Percentiles rank a stretch among this genome's conserved stretches.
phyloP scores from a whole-genome alignment of 1,140 invertebrate species.

The Eueides isabella region DNA sequence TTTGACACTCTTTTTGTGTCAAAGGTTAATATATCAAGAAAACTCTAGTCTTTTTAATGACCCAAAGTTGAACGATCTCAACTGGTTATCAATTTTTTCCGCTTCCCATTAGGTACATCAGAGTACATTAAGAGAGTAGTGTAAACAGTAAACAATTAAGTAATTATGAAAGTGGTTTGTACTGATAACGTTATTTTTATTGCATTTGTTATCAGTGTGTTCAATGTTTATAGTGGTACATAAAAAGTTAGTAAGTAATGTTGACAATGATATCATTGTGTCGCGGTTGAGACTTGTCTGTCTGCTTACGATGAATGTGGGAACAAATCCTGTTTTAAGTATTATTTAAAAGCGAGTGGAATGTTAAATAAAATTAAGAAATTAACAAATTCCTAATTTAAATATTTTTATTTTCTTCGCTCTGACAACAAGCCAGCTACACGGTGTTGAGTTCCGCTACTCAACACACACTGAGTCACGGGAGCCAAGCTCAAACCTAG shows the following conservation, averaged over 20 bases:
- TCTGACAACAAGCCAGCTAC: no score
- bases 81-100: neutral
- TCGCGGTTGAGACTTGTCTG: neutral
- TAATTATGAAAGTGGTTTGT: slow-evolving; percentile 2
- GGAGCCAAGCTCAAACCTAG: no score
- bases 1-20: no score
- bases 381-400: no score
- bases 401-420: no score
- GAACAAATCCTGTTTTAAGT: no score
- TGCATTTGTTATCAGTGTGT: neutral
- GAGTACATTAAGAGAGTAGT: neutral
- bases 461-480: no score
- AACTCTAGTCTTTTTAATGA: neutral
- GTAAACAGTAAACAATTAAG: slow-evolving; percentile 12
- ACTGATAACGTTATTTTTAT: slow-evolving; percentile 9
- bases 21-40: no score
- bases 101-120: neutral
- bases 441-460: no score
- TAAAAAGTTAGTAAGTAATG: neutral
- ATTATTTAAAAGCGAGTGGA: no score
- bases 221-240: neutral
- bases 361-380: no score
- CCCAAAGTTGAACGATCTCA: neutral
- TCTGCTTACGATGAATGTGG: no score
- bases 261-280: neutral